Evolutionary conservation across 2,797 vertebrate species (phyloP), one percentile per base, ranked within the genome.

Genomic region (Somateria mollissima): DNA sequence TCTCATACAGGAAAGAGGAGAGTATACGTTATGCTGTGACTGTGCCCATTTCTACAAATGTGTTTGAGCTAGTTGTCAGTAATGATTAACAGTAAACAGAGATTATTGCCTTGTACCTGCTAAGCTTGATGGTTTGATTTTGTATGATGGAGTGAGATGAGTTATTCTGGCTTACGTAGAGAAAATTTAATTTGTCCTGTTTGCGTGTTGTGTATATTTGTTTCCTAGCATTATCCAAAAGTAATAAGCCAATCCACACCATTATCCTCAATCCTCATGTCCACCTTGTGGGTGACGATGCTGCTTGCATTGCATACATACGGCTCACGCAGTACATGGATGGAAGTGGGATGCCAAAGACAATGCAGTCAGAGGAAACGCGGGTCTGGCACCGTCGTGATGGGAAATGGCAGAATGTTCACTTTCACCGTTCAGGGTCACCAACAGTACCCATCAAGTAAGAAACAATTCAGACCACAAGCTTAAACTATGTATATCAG

Each of bases 361-460:
- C 99, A 36, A 99, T 98, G 99, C 99, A 99, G 98, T 99, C 99
- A 0, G 99, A 99, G 97, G 99, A 99, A 97, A 99, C 99, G 0
- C 98, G 99, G 2, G 99, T 99, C 95, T 99, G 99, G 99, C 99
- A 99, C 96, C 99, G 99, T 84, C 99, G 99, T 2, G 99, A 99
- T 72, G 98, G 98, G 82, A 99, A 99, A 96, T 99, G 99, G 99
- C 99, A 99, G 97, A 99, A 99, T 32, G 98, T 99, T 95, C 99
- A 99, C 97, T 99, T 99, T 97, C 99, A 99, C 92, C 99, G 99
- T 95, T 99, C 99, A 4, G 99, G 99, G 72, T 99, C 99, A 2
- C 99, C 99, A 81, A 99, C 99, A 21, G 98, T 99, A 78, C 99
- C 99, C 92, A 97, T 97, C 98, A 99, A 99, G 99, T 99, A 97